Percentiles rank a stretch among this genome's conserved stretches.
These are phyloP conservation scores for Nautilus pompilius DNA, from an alignment of 1,140 invertebrate species.

Conservation along the genomic window DNA sequence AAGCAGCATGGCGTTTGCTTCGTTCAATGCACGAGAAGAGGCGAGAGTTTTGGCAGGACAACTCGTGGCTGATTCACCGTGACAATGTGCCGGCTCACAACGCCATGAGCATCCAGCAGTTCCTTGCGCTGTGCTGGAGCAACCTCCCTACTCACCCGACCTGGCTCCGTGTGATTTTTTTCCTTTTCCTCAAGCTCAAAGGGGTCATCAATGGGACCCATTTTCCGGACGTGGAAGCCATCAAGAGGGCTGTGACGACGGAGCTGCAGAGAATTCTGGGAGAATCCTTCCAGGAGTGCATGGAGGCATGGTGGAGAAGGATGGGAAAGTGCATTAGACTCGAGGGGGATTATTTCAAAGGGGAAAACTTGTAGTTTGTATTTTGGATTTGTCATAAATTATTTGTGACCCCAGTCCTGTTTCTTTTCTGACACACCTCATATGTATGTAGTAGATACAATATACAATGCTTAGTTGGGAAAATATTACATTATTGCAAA, in stretches of 20 bases:
- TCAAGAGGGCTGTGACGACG: neutral
- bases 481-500: too few relatives aligned
- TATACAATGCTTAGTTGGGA: too few relatives aligned
- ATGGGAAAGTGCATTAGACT: neutral
- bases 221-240: neutral
- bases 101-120: neutral
- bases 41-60: neutral
- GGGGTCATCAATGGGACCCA: neutral
- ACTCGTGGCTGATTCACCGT: neutral
- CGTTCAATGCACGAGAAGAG: neutral
- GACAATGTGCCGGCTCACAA: neutral
- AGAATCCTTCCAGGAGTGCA: neutral
- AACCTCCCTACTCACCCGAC: neutral
- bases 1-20: neutral
- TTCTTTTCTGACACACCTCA: too few relatives aligned
- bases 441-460: too few relatives aligned
- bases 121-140: neutral
- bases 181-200: neutral
- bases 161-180: neutral
- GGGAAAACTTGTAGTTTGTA: conserved; percentile 1
- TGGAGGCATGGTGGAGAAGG: neutral
- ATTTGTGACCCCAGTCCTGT: too few relatives aligned
- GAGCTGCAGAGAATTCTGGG: neutral
- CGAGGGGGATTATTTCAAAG: neutral
- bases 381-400: neutral